Evolutionary conservation across 2,888 invertebrate genomes (phyloP).

Genomic region (Polia nebulosa): DNA sequence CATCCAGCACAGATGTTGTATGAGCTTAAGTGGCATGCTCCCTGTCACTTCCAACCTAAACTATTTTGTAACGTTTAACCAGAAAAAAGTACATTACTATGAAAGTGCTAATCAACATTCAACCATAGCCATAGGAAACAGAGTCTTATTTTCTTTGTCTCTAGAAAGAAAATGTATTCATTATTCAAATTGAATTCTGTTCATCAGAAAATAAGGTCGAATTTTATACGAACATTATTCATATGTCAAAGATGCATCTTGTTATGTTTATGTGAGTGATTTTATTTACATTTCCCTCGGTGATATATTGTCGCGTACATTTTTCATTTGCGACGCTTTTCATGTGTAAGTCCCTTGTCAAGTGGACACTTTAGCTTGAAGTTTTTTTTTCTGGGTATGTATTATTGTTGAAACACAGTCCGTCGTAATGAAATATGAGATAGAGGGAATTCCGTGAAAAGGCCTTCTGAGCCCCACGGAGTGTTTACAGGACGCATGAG

Average conservation of each 20-base stretch:
- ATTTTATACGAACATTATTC: constrained; percentile 45
- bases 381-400: constrained; percentile 49
- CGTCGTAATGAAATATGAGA: constrained; percentile 49
- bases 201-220: constrained; percentile 37
- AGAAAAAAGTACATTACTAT: constrained; percentile 46
- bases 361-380: constrained; percentile 66
- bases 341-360: constrained; percentile 65
- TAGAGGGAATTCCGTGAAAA: constrained; percentile 15
- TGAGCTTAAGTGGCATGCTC: constrained; percentile 59
- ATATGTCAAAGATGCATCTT: constrained; percentile 61
- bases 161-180: constrained; percentile 4
- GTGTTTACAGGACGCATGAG: not conserved
- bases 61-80: constrained; percentile 62
- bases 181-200: constrained; percentile 55
- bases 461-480: not conserved
- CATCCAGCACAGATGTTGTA: constrained; percentile 44
- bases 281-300: constrained; percentile 69
- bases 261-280: constrained; percentile 65
- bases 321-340: constrained; percentile 69
- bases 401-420: constrained; percentile 48
- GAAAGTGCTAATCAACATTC: constrained; percentile 8
- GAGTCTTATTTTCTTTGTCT: constrained; percentile 21
- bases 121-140: not conserved
- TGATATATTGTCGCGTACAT: constrained; percentile 68
- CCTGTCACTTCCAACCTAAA: constrained; percentile 64